These are phyloP conservation scores for Indicator indicator DNA, from an alignment of 2,113 vertebrate genomes.

Conservation along the genomic window DNA sequence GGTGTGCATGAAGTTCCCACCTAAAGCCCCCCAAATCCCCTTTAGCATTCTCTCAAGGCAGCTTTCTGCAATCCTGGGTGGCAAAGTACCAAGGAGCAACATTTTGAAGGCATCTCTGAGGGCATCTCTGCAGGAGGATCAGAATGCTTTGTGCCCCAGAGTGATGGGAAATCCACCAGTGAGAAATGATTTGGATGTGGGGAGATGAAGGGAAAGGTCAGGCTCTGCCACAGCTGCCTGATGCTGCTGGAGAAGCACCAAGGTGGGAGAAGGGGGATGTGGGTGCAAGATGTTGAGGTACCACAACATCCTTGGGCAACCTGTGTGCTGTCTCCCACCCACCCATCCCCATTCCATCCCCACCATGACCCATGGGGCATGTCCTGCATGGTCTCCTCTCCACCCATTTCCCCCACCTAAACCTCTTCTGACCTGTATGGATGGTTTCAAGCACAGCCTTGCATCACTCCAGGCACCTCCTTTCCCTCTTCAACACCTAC, in stretches of 20 bases:
- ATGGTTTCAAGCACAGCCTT: not conserved
- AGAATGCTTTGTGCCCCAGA: not conserved
- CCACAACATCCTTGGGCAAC: not conserved
- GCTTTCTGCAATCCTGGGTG: not conserved
- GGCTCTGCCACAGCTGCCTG: not conserved
- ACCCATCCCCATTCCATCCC: not conserved
- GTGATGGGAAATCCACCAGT: not conserved
- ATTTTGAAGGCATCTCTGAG: not conserved
- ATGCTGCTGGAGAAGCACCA: not conserved
- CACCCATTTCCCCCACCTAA: rapidly evolving
- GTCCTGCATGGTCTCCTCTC: not conserved
- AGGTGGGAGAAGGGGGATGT: not conserved
- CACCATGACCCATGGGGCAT: not conserved
- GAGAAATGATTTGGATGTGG: not conserved
- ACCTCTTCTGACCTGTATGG: not conserved
- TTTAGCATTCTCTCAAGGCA: not conserved
- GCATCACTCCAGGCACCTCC: not conserved
- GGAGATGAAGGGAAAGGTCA: no score
- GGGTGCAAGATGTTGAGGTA: not conserved
- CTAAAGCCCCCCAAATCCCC: not conserved
- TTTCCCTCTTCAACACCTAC: not conserved
- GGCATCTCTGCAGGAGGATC: no score
- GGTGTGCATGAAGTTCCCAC: not conserved
- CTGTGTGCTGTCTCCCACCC: no score
- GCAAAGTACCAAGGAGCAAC: not conserved